Conservation (phyloP, 2,888 invertebrate species). For the Empis livida region DNA sequence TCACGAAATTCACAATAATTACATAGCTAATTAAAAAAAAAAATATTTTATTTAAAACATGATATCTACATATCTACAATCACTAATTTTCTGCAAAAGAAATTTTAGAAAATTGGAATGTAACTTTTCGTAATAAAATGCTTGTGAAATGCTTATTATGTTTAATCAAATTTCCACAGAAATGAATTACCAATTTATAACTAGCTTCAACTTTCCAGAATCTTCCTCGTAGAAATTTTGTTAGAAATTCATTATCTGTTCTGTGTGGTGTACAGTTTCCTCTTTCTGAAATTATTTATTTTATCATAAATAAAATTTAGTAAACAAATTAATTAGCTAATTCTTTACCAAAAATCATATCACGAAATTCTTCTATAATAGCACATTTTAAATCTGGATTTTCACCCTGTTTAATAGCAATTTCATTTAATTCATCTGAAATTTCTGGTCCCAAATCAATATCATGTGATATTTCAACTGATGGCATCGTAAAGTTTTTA, state of each 20-base stretch:
- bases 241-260: slow-evolving; percentile 60
- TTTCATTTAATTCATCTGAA: slow-evolving; percentile 50
- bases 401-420: slow-evolving; percentile 53
- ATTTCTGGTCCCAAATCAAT: slow-evolving; percentile 52
- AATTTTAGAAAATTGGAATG: too few species aligned
- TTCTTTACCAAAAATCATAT: slow-evolving; percentile 57
- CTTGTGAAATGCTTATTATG: too few species aligned
- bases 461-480: slow-evolving; percentile 26
- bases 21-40: slow-evolving; percentile 38
- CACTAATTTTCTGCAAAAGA: too few species aligned
- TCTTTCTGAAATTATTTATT: slow-evolving; percentile 40
- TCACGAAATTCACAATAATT: slow-evolving; percentile 66
- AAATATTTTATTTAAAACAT: too few species aligned
- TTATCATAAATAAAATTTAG: not conserved
- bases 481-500: not conserved
- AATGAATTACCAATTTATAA: slow-evolving; percentile 58
- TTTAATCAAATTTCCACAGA: too few species aligned
- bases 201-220: slow-evolving; percentile 57
- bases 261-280: slow-evolving; percentile 62
- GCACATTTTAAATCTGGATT: slow-evolving; percentile 53
- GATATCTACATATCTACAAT: too few species aligned
- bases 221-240: slow-evolving; percentile 61
- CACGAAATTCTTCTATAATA: slow-evolving; percentile 57
- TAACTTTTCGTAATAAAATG: too few species aligned
- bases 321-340: not conserved